Evolutionary conservation across 2,888 invertebrate genomes (phyloP), one percentile per base, ranked within the genome.

Genomic region (Heliothis peltigera): DNA sequence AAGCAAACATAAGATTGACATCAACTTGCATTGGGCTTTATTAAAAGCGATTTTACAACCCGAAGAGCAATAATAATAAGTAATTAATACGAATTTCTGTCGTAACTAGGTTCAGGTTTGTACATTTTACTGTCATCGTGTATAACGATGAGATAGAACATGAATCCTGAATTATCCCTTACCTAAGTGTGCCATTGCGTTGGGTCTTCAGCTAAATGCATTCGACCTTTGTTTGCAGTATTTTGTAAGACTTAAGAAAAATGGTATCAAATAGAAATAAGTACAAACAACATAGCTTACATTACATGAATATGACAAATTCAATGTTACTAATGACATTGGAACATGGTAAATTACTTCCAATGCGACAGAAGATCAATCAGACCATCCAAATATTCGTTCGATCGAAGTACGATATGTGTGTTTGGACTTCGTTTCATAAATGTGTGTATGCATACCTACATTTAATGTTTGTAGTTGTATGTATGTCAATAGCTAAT

Each of bases 401-500:
- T 82, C 85, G 86, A 89, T 89, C 84, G 86, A 87, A 84, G 82
- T 77, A 82, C 85, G 88, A 86, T 87, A 87, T 75, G 84, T 84
- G 74, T 89, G 85, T 89, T 88, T 87, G 86, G 76, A 85, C 84
- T 81, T 84, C 80, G 82, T 87, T 87, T 84, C 77, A 82, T 84
- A 80, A 77, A 80, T 73, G 71, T 79, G 74, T 83, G 75, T 81
- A 57, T 76, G 72, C 71, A 81, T 77, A 81, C 77, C 46, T 63
- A 82, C 72, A 79, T 81, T 84, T 82, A 74, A 81, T 82, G 82
- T 84, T 82, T 82, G 82, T 87, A 80, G 85, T 80, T 90, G 90
- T 91, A 89, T 91, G 93, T 94, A 89, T 91, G 93, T 94, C 93
- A 92, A 92, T 91, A 91, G 87, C 90, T 92, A 91, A 92, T 93